Conservation (phyloP, 2,888 invertebrate species). For the Hipparchia semele region DNA sequence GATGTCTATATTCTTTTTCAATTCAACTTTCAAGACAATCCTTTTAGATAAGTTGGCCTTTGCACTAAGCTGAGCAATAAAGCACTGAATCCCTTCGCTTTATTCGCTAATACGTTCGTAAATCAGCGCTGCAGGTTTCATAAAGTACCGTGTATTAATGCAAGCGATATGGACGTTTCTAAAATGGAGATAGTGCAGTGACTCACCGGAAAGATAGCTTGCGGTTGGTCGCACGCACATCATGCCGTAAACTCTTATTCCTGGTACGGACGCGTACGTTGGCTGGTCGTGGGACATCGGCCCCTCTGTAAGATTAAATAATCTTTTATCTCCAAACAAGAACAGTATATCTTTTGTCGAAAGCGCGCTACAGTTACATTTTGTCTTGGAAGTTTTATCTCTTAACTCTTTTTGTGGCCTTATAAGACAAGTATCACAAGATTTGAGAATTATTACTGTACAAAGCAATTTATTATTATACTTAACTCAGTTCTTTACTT, state of each 20-base stretch:
- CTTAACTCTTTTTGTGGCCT: slow-evolving; percentile 7
- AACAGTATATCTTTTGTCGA: slow-evolving; percentile 25
- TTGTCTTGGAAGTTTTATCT: slow-evolving; percentile 25
- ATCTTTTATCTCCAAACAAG: slow-evolving; percentile 25
- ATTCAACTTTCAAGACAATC: slow-evolving; percentile 28
- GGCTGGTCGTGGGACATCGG: slow-evolving; percentile 97
- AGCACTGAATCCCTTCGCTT: slow-evolving; percentile 30
- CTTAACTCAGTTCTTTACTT: slow-evolving; percentile 4
- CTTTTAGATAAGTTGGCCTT: slow-evolving; percentile 30
- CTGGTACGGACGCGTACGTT: slow-evolving; percentile 96
- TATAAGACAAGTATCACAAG: slow-evolving; percentile 16
- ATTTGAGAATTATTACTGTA: slow-evolving; percentile 17
- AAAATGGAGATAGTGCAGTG: slow-evolving; percentile 32
- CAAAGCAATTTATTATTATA: slow-evolving; percentile 7
- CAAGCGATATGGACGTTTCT: slow-evolving; percentile 32
- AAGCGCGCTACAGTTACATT: slow-evolving; percentile 24
- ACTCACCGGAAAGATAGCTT: slow-evolving; percentile 64
- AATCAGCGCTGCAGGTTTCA: slow-evolving; percentile 31
- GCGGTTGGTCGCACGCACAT: slow-evolving; percentile 89
- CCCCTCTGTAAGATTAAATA: slow-evolving; percentile 85
- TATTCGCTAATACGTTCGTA: slow-evolving; percentile 37
- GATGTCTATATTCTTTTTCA: slow-evolving; percentile 2
- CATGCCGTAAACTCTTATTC: slow-evolving; percentile 97
- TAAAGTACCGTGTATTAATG: slow-evolving; percentile 32
- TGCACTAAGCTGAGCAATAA: slow-evolving; percentile 28